phyloP scores from a whole-genome alignment of 2,888 invertebrate species.

The Harmothoe impar region DNA sequence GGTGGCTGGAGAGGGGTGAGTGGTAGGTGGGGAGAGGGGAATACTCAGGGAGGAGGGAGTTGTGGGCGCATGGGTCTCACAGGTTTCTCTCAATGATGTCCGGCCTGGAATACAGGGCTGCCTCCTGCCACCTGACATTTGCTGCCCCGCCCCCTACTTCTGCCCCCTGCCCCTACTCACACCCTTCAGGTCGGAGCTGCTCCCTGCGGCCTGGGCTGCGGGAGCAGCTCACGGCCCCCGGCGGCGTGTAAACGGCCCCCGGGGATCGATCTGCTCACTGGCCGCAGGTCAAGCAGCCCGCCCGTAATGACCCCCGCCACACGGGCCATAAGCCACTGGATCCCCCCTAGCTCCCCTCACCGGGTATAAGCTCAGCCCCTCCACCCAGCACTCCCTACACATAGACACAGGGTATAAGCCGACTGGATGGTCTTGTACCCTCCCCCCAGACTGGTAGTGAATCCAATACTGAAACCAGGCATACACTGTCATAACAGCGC shows the following conservation, averaged over 20 bases:
- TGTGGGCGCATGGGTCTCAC: background rate
- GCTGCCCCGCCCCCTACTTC: background rate
- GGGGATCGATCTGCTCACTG: constrained; percentile 4
- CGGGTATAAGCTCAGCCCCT: too few species aligned
- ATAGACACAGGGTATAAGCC: too few species aligned
- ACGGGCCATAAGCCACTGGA: too few species aligned
- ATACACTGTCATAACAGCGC: too few species aligned
- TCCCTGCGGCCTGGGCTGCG: background rate
- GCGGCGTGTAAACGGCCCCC: constrained; percentile 11
- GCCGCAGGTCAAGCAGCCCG: constrained; percentile 8
- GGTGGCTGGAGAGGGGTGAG: too few species aligned
- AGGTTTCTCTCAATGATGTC: constrained; percentile 19
- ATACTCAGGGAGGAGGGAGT: background rate
- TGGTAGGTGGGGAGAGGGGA: too few species aligned
- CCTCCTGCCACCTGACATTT: constrained; percentile 15
- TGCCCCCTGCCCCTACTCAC: background rate
- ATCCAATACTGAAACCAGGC: too few species aligned
- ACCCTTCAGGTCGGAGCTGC: background rate
- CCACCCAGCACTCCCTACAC: too few species aligned
- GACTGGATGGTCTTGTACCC: too few species aligned
- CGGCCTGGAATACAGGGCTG: background rate
- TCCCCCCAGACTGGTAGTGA: too few species aligned
- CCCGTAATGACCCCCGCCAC: background rate
- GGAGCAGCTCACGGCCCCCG: background rate
- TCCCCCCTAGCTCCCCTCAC: too few species aligned